Evolutionary conservation across 1,140 invertebrate species (phyloP).

Genomic region (Vanessa atalanta): DNA sequence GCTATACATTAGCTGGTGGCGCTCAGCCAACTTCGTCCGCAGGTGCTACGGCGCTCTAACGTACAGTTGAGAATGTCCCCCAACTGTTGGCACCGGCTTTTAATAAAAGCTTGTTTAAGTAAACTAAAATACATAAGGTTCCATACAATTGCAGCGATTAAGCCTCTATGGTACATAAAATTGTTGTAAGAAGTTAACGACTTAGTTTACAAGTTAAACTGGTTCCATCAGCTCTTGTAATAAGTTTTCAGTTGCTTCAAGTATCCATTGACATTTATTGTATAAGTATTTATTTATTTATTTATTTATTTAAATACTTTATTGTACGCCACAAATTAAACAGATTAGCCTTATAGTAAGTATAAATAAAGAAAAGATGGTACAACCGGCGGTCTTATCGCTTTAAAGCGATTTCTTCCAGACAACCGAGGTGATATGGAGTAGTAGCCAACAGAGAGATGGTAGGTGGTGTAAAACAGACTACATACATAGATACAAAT

Average conservation of each 20-base stretch:
- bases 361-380: too few relatives aligned
- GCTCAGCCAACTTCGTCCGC: conserved; percentile 40
- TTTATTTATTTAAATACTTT: too few relatives aligned
- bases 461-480: too few relatives aligned
- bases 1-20: conserved; percentile 44
- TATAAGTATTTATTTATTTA: too few relatives aligned
- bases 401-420: too few relatives aligned
- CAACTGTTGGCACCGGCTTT: conserved; percentile 32
- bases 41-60: conserved; percentile 39
- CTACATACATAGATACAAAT: too few relatives aligned
- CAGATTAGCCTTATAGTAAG: too few relatives aligned
- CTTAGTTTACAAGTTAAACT: not conserved
- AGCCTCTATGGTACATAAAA: not conserved
- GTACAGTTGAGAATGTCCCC: conserved; percentile 35
- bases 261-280: not conserved
- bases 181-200: not conserved
- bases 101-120: conserved; percentile 31
- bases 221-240: not conserved
- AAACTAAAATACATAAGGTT: conserved; percentile 8
- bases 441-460: too few relatives aligned
- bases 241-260: not conserved
- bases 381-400: too few relatives aligned
- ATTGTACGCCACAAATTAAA: too few relatives aligned
- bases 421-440: too few relatives aligned
- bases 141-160: conserved; percentile 3